Conservation (phyloP, 1,140 invertebrate genomes). For the Aphidius ervi region DNA sequence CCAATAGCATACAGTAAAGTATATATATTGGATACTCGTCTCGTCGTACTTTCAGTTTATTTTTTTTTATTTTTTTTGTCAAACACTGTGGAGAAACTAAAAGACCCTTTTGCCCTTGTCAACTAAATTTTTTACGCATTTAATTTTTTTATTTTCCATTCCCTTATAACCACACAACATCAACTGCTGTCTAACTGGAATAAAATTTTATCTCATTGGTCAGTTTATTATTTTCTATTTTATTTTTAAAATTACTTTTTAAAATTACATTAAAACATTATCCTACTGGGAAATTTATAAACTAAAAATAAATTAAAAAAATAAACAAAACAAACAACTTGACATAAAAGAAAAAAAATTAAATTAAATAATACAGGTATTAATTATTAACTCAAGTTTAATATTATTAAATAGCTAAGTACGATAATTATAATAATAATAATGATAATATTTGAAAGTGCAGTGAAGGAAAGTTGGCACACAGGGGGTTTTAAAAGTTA, state of each 20-base stretch:
- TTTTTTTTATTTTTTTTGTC: neutral
- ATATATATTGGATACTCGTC: neutral
- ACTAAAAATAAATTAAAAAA: neutral
- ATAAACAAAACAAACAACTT: neutral
- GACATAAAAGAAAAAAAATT: neutral
- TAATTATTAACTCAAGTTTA: neutral
- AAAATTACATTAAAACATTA: slow-evolving; percentile 16
- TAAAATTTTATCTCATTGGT: neutral
- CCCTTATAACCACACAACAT: neutral
- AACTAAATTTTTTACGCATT: slow-evolving; percentile 21
- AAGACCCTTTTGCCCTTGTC: slow-evolving; percentile 29
- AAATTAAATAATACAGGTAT: slow-evolving; percentile 3
- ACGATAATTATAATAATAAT: slow-evolving; percentile 14
- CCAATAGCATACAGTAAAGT: slow-evolving; percentile 48
- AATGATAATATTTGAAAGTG: slow-evolving; percentile 17
- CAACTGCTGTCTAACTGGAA: neutral
- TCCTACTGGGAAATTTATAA: neutral
- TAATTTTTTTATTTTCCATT: slow-evolving; percentile 10
- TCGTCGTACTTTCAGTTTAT: no score
- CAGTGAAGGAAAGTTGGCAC: slow-evolving; percentile 35
- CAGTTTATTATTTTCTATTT: neutral
- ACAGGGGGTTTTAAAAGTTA: slow-evolving; percentile 6
- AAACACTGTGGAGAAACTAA: slow-evolving; percentile 27
- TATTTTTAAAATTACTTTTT: slow-evolving; percentile 17
- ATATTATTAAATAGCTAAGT: neutral